Conservation (phyloP, 2,888 invertebrate species). For the Cephonodes hylas region DNA sequence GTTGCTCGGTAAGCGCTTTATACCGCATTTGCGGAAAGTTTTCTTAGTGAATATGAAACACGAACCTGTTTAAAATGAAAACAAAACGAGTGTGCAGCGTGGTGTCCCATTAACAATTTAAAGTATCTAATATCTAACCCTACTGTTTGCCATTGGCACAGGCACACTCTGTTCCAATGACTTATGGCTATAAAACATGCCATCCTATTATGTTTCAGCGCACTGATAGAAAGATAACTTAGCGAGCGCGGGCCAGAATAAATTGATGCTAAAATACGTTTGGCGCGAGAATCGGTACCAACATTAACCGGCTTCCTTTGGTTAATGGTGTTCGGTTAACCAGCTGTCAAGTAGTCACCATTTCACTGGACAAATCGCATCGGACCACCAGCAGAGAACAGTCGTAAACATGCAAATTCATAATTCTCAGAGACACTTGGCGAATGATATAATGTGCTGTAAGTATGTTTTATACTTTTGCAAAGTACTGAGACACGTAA, state of each 20-base stretch:
- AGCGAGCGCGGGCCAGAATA: conserved; percentile 47
- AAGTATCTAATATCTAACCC: conserved; percentile 10
- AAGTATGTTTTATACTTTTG: conserved; percentile 21
- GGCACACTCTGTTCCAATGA: conserved; percentile 20
- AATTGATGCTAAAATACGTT: conserved; percentile 60
- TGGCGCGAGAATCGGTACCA: conserved; percentile 44
- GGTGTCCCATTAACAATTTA: background rate
- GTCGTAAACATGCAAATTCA: conserved; percentile 74
- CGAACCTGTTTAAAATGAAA: background rate
- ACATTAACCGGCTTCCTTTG: conserved; percentile 49
- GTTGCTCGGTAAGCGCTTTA: background rate
- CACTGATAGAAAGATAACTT: conserved; percentile 60
- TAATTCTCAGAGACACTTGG: conserved; percentile 52
- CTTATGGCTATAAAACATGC: conserved; percentile 45
- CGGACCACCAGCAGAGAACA: conserved; percentile 67
- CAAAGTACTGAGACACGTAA: background rate
- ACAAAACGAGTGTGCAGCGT: background rate
- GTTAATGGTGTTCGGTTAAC: conserved; percentile 66
- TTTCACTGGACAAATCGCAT: conserved; percentile 65
- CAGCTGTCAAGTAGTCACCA: conserved; percentile 65
- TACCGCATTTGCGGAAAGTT: background rate
- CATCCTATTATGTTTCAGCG: conserved; percentile 55
- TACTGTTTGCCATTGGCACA: conserved; percentile 9
- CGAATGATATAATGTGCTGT: conserved; percentile 46
- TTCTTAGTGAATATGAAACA: background rate